A percentile compares a stretch with the other conserved stretches of the same genome.
Evolutionary conservation across 2,888 invertebrate species (phyloP).

Genomic region (Rhamnusium bicolor): DNA sequence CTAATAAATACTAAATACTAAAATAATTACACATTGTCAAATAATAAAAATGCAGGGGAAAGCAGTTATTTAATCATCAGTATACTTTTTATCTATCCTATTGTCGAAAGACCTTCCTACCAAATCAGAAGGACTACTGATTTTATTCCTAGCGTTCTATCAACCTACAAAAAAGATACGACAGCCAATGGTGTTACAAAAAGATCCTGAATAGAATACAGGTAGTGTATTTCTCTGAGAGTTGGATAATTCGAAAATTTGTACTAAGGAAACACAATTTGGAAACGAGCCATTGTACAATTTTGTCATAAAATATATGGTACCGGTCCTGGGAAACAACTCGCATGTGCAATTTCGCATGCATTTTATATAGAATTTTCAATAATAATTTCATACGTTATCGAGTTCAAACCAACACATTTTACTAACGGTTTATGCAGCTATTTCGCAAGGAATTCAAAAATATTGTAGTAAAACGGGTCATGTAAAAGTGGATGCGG

Average conservation of each 20-base stretch:
- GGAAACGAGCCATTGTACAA: background rate
- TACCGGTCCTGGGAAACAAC: slow-evolving; percentile 11
- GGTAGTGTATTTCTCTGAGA: background rate
- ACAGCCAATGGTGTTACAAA: too few relatives aligned
- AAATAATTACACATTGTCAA: too few relatives aligned
- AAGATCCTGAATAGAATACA: too few relatives aligned
- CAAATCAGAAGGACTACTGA: too few relatives aligned
- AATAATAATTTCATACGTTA: slow-evolving; percentile 55
- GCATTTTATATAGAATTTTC: slow-evolving; percentile 47
- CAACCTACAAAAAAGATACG: too few relatives aligned
- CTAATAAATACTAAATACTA: too few relatives aligned
- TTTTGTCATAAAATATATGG: background rate
- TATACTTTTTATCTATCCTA: too few relatives aligned
- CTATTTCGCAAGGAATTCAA: slow-evolving; percentile 59
- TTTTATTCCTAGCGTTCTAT: too few relatives aligned
- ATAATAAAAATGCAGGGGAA: too few relatives aligned
- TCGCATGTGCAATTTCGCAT: slow-evolving; percentile 7
- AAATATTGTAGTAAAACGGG: slow-evolving; percentile 58
- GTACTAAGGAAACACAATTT: background rate
- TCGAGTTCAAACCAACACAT: slow-evolving; percentile 58
- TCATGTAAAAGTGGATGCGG: slow-evolving; percentile 56
- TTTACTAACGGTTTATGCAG: slow-evolving; percentile 57
- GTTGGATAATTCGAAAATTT: background rate
- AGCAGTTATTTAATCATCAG: too few relatives aligned
- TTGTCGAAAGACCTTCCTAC: too few relatives aligned